Base-by-base conservation (phyloP, 2,888 invertebrate genomes). In the Tipula unca region DNA sequence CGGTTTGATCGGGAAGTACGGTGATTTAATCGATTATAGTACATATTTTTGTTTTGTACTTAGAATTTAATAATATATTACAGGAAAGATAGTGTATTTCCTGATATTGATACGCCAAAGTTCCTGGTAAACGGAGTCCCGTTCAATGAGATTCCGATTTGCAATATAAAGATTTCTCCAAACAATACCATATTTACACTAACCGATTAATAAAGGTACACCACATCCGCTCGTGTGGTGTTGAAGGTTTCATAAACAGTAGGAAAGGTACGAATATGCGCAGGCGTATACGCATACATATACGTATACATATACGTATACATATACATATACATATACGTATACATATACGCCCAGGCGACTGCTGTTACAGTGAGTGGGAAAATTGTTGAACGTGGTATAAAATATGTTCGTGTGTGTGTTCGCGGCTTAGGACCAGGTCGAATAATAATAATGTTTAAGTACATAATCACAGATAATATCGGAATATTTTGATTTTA, bases 201-300 rank as follows among this genome's bases (percentile, higher is more conserved):
- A 54, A 94, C 96, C 0, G 94, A 97, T 90, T 89, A 91, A n/a
- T 86, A 93, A 93, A 89, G 97, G 94, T 86, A 88, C 89, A 3
- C 90, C 92, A 0, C 93, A 94, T 94, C 25, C 91, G 94, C 54
- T 95, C 96, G 0, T 96, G 97, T 91, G 98, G 98, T 0, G 92
- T 95, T 88, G 98, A 98, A 90, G 99, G 99, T 4, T 99, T 98
- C 89, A 98, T 97, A 91, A 97, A 98, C 90, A 95, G 98, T 0
- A 94, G 95, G 88, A 99, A 99, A 91, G 98, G 98, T 87, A 99
- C 99, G 3, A 98, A 98, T 89, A 95, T 99, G n/a, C n/a, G n/a
- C n/a, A n/a, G n/a, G n/a, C n/a, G n/a, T n/a, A n/a, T n/a, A n/a
- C n/a, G n/a, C n/a, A n/a, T n/a, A n/a, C n/a, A n/a, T n/a, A n/a